These are phyloP conservation scores for Cheilinus undulatus DNA, from an alignment of 2,113 vertebrate species.

Conservation along the genomic window DNA sequence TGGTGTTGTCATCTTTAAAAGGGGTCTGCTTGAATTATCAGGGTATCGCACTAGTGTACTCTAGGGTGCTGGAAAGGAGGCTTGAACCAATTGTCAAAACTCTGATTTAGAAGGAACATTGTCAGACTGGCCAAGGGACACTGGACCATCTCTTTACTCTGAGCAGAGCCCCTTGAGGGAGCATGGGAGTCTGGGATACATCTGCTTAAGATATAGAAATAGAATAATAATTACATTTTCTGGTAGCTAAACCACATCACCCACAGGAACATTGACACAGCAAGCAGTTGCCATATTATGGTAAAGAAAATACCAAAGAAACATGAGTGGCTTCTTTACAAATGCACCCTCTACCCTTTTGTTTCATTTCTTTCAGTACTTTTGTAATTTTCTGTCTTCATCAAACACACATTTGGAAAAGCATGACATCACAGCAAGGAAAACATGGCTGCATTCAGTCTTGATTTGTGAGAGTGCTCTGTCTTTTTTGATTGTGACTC, in stretches of 20 bases:
- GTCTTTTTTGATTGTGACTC: conserved; percentile 30
- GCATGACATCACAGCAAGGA: conserved; percentile 24
- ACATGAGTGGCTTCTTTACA: conserved; percentile 11
- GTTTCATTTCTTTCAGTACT: conserved; percentile 31
- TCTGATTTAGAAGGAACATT: too few relatives aligned
- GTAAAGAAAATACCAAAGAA: conserved; percentile 16
- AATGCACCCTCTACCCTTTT: conserved; percentile 16
- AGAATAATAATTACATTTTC: conserved; percentile 17
- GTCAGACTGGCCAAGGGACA: too few relatives aligned
- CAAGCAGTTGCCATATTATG: background rate
- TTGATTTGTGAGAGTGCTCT: conserved; percentile 9
- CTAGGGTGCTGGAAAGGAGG: too few relatives aligned
- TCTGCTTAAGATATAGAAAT: conserved; percentile 10
- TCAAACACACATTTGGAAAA: background rate
- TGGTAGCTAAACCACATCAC: conserved; percentile 7
- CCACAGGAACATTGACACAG: conserved; percentile 15
- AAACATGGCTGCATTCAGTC: conserved; percentile 39
- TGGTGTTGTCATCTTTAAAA: too few relatives aligned
- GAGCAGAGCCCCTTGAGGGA: too few relatives aligned
- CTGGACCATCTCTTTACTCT: too few relatives aligned
- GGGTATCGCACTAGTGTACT: too few relatives aligned
- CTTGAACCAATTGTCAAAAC: too few relatives aligned
- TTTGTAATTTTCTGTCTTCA: conserved; percentile 20
- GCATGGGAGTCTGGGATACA: too few relatives aligned
- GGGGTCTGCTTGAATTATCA: too few relatives aligned